Percentiles rank a stretch among this genome's conserved stretches.
These are phyloP conservation scores for Heliothis virescens DNA, from an alignment of 1,140 invertebrate genomes.

Conservation along the genomic window DNA sequence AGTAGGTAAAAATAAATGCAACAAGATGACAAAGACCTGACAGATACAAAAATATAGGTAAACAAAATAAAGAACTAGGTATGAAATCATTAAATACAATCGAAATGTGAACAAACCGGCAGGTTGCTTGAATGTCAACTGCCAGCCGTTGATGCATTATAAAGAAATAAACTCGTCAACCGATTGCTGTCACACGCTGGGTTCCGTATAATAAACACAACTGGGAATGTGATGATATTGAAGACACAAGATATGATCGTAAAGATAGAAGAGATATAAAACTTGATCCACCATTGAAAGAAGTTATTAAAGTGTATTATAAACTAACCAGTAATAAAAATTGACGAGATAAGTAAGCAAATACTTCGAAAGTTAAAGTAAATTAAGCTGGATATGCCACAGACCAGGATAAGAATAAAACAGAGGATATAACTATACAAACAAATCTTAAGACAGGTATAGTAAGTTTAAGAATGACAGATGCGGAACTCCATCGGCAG, in stretches of 20 bases:
- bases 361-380: no score
- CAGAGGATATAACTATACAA: no score
- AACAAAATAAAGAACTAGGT: neutral
- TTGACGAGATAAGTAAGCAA: no score
- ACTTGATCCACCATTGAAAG: neutral
- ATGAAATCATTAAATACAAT: slow-evolving; percentile 27
- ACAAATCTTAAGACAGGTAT: no score
- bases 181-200: neutral
- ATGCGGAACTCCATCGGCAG: slow-evolving; percentile 29
- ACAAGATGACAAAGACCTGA: neutral
- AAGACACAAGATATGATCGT: neutral
- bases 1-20: no score
- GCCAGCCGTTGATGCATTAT: slow-evolving; percentile 16
- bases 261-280: no score
- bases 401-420: no score
- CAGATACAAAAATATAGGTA: neutral
- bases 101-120: slow-evolving; percentile 25
- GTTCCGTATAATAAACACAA: slow-evolving; percentile 29
- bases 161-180: slow-evolving; percentile 40
- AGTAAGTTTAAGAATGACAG: neutral
- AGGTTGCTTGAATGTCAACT: slow-evolving; percentile 31
- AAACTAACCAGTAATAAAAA: neutral
- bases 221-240: neutral
- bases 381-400: no score
- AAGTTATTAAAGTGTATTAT: neutral